Evolutionary conservation across 2,888 invertebrate species (phyloP).

Genomic region (Pristionchus fissidentatus): DNA sequence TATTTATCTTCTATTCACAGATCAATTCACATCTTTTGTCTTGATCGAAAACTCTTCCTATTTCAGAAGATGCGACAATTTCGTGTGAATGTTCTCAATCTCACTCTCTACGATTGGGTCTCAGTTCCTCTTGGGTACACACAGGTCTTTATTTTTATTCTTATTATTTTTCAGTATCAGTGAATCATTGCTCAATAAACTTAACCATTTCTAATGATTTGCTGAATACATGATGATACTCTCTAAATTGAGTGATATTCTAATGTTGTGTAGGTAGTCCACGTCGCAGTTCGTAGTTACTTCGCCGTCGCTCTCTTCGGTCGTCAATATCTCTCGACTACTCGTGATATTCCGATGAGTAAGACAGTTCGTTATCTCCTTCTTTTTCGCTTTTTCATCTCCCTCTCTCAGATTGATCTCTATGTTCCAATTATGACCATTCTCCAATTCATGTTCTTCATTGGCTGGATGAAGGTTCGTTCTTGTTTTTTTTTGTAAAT

Average conservation of each 20-base stretch:
- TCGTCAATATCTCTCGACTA: constrained; percentile 64
- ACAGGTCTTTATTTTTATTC: constrained; percentile 52
- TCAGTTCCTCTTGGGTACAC: constrained; percentile 66
- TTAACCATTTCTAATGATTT: too few relatives aligned
- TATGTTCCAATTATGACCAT: constrained; percentile 72
- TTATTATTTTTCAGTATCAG: background rate
- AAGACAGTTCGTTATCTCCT: background rate
- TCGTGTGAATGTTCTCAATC: constrained; percentile 65
- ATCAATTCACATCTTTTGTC: background rate
- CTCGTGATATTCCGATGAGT: constrained; percentile 50
- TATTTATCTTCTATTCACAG: background rate
- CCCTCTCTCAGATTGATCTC: constrained; percentile 62
- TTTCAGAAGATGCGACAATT: constrained; percentile 68
- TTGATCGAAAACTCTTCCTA: background rate
- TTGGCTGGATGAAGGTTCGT: constrained; percentile 72
- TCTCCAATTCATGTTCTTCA: constrained; percentile 71
- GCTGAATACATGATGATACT: too few relatives aligned
- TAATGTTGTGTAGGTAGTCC: constrained; percentile 66
- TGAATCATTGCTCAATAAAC: too few relatives aligned
- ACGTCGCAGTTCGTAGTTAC: constrained; percentile 69
- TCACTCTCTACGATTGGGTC: constrained; percentile 73
- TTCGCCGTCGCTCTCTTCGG: constrained; percentile 70
- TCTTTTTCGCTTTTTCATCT: background rate
- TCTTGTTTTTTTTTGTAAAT: too few relatives aligned
- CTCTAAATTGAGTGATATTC: too few relatives aligned